These are phyloP conservation scores for Zaprionus gabonicus DNA, from an alignment of 1,140 invertebrate genomes.

Conservation along the genomic window DNA sequence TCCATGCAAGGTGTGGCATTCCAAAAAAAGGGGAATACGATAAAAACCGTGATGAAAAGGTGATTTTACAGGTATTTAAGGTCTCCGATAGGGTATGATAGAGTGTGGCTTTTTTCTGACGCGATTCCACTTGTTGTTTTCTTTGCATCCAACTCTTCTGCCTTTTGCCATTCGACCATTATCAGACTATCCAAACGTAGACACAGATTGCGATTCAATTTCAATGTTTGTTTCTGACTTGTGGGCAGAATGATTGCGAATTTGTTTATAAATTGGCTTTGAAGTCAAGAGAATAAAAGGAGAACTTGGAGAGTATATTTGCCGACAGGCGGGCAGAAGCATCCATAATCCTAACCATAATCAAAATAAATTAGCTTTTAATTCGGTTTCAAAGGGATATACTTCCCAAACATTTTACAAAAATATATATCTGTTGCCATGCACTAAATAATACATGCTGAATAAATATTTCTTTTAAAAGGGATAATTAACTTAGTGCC, in stretches of 20 bases:
- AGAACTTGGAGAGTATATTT: neutral
- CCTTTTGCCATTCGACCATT: slow-evolving; percentile 51
- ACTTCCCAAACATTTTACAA: neutral
- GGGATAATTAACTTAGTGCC: neutral
- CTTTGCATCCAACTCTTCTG: slow-evolving; percentile 26
- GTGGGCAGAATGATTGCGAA: slow-evolving; percentile 21
- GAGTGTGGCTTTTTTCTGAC: neutral
- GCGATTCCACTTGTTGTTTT: neutral
- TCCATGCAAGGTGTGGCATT: no score
- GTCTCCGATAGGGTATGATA: neutral
- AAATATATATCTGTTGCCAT: neutral
- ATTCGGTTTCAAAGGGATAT: neutral
- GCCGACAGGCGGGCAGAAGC: neutral
- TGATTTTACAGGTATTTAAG: no score
- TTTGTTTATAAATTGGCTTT: slow-evolving; percentile 36
- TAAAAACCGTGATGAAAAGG: no score
- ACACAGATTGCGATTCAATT: slow-evolving; percentile 57
- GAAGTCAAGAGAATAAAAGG: neutral
- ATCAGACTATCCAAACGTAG: slow-evolving; percentile 45
- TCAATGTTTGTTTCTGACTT: slow-evolving; percentile 45
- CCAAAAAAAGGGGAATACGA: no score
- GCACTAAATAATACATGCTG: neutral
- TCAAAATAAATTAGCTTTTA: neutral
- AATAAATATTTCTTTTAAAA: neutral
- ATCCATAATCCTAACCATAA: neutral